Conservation (phyloP, 2,888 invertebrate species). For the Epirrhoe tristata region DNA sequence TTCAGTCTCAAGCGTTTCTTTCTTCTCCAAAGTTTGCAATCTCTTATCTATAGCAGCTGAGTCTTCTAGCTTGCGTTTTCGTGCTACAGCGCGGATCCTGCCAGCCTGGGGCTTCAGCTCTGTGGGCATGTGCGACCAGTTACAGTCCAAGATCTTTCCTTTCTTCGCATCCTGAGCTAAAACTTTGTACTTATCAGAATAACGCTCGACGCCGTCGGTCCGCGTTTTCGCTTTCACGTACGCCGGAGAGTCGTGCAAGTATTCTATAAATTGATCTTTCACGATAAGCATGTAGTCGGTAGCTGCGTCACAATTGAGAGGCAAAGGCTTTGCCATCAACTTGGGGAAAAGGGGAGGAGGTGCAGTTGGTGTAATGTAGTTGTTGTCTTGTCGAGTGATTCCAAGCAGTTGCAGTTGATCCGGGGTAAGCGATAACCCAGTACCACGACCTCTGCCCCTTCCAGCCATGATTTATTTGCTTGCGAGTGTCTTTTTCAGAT, state of each 20-base stretch:
- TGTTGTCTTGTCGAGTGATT: slow-evolving; percentile 83
- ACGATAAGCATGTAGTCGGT: slow-evolving; percentile 89
- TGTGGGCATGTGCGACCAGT: slow-evolving; percentile 87
- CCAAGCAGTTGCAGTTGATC: slow-evolving; percentile 86
- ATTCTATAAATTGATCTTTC: slow-evolving; percentile 90
- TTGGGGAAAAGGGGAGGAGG: slow-evolving; percentile 87
- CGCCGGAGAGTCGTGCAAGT: slow-evolving; percentile 88
- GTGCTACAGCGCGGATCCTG: slow-evolving; percentile 60
- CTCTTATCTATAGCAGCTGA: slow-evolving; percentile 72
- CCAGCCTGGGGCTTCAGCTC: slow-evolving; percentile 85
- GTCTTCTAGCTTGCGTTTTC: slow-evolving; percentile 74
- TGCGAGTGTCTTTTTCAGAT: not conserved
- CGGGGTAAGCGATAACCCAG: slow-evolving; percentile 79
- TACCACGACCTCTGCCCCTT: slow-evolving; percentile 81
- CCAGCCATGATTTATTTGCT: slow-evolving; percentile 63
- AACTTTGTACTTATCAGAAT: slow-evolving; percentile 85
- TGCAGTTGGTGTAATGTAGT: slow-evolving; percentile 68
- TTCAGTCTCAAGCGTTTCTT: slow-evolving; percentile 82
- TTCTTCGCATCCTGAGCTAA: slow-evolving; percentile 79
- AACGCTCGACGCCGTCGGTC: slow-evolving; percentile 82
- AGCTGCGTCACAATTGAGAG: slow-evolving; percentile 82
- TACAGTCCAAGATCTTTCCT: slow-evolving; percentile 77
- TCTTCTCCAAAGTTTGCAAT: slow-evolving; percentile 88
- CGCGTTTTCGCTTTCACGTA: slow-evolving; percentile 81
- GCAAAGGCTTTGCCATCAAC: slow-evolving; percentile 84